Evolutionary conservation across 2,888 invertebrate genomes (phyloP).

Genomic region (Hyles lineata): DNA sequence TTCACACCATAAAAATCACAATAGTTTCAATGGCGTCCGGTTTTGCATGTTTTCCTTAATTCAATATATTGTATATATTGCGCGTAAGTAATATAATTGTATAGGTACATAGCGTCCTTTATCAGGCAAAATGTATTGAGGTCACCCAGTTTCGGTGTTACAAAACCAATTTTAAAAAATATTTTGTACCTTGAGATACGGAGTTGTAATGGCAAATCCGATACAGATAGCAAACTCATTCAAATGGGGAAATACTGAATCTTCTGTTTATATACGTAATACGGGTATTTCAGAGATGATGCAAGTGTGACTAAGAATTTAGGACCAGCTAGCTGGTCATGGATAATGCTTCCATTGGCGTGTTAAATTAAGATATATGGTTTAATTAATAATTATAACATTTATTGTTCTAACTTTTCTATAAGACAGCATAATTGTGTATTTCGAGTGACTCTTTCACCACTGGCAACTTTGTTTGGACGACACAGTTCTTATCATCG

Average conservation of each 20-base stretch:
- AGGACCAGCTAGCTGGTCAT: not conserved
- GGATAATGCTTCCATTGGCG: not conserved
- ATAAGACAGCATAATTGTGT: no score
- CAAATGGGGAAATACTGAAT: not conserved
- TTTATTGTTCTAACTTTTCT: no score
- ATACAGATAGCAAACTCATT: not conserved
- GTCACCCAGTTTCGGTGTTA: slow-evolving; percentile 5
- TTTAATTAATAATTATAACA: no score
- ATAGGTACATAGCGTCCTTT: not conserved
- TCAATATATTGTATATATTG: not conserved
- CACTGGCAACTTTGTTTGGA: no score
- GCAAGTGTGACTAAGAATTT: not conserved
- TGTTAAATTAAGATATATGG: no score
- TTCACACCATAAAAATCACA: not conserved
- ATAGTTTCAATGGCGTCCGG: not conserved
- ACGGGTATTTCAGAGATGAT: not conserved
- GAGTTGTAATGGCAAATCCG: not conserved
- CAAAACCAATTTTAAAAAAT: not conserved
- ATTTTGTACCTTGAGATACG: slow-evolving; percentile 1
- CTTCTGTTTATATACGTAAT: not conserved
- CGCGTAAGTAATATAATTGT: not conserved
- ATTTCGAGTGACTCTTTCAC: no score
- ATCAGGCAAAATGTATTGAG: slow-evolving; percentile 6
- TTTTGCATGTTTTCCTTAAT: not conserved
- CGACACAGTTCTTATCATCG: no score